These are phyloP conservation scores for Xiphias gladius DNA, from an alignment of 2,113 vertebrate species.

Conservation along the genomic window DNA sequence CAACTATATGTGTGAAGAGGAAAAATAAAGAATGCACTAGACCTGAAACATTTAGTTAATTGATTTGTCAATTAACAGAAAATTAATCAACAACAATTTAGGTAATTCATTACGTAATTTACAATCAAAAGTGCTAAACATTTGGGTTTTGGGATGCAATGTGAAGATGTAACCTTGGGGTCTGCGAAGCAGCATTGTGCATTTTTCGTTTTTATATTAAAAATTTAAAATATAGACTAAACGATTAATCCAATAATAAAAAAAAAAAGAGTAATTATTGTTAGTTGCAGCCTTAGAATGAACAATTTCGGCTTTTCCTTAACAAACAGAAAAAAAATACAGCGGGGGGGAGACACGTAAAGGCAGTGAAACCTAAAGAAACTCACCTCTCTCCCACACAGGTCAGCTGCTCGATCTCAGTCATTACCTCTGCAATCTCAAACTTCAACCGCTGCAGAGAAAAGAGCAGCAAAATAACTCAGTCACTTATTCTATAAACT, in stretches of 20 bases:
- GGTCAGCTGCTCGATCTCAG: constrained; percentile 96
- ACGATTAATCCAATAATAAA: background rate
- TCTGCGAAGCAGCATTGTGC: background rate
- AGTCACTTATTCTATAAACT: background rate
- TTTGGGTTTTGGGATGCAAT: too few species aligned
- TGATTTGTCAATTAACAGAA: background rate
- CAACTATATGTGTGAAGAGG: background rate
- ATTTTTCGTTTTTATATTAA: background rate
- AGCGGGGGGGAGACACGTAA: too few species aligned
- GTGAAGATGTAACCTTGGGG: background rate
- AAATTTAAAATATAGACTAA: too few species aligned
- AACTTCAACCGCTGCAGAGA: constrained; percentile 93
- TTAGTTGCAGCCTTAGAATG: background rate
- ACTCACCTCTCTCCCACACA: constrained; percentile 95
- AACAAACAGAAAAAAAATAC: background rate
- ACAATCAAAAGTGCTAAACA: background rate
- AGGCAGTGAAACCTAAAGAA: background rate
- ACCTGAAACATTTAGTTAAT: background rate
- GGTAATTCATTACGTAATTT: background rate
- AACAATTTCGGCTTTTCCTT: background rate
- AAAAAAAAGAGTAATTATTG: background rate
- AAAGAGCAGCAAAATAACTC: constrained; percentile 8
- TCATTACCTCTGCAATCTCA: constrained; percentile 98
- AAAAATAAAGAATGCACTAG: background rate
- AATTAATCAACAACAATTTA: too few species aligned